Evolutionary conservation across 2,113 vertebrate species (phyloP).

Genomic region (Chiloscyllium plagiosum): DNA sequence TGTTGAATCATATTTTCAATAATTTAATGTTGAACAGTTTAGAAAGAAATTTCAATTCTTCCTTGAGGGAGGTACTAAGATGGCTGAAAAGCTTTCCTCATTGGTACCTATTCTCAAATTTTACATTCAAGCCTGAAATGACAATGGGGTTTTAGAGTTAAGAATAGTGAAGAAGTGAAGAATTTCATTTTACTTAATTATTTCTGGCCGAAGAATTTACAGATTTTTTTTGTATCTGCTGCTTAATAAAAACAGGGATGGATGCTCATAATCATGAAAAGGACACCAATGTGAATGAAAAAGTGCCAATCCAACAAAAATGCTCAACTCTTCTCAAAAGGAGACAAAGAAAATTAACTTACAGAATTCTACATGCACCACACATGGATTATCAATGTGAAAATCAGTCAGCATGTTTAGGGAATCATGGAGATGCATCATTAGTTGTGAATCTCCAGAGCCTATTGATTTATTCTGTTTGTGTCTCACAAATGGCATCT

Average conservation of each 20-base stretch:
- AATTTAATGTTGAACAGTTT: neutral
- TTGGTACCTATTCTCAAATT: neutral
- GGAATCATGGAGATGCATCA: neutral
- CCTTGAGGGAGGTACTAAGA: neutral
- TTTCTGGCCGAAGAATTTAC: neutral
- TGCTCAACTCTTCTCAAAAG: neutral
- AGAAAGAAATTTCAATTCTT: neutral
- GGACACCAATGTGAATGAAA: neutral
- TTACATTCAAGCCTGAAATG: neutral
- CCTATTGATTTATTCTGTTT: neutral
- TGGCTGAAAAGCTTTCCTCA: neutral
- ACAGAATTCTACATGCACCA: neutral
- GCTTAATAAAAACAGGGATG: neutral
- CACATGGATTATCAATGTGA: neutral
- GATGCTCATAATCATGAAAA: neutral
- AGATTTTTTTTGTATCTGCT: neutral
- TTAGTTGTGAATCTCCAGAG: neutral
- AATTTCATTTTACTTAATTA: neutral
- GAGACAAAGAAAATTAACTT: neutral
- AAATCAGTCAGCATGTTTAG: neutral
- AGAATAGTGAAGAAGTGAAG: neutral
- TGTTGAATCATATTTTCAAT: neutral
- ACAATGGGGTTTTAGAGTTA: neutral
- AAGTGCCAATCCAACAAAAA: neutral
- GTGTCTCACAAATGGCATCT: neutral